Percentiles rank a stretch among this genome's conserved stretches.
These are phyloP conservation scores for Syncerus caffer DNA, from an alignment of 2,797 vertebrate genomes.

Conservation along the genomic window DNA sequence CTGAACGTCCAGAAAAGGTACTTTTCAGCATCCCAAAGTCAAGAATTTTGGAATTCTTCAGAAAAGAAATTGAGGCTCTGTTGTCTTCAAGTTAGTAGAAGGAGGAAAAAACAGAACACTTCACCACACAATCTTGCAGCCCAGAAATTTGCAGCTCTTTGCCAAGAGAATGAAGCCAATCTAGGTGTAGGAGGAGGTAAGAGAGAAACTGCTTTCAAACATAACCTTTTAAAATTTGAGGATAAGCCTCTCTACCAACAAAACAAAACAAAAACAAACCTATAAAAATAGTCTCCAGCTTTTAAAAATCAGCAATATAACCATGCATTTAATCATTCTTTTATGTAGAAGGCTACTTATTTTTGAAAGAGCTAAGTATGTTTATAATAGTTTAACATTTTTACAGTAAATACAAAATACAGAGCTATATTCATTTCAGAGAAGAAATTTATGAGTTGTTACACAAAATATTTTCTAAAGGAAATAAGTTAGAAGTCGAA, in stretches of 20 bases:
- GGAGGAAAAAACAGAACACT: not conserved
- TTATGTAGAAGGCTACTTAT: conserved; percentile 1
- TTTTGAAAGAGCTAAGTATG: conserved; percentile 33
- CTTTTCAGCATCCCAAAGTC: not conserved
- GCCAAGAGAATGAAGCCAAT: not conserved
- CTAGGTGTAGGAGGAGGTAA: not conserved
- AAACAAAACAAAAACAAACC: not conserved
- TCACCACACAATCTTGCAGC: not conserved
- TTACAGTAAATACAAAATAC: conserved; percentile 28
- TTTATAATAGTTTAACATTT: not conserved
- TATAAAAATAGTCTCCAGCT: conserved; percentile 4
- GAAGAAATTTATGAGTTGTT: conserved; percentile 31
- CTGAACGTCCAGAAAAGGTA: not conserved
- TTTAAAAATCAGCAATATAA: not conserved
- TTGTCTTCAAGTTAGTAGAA: not conserved
- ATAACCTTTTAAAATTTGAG: not conserved
- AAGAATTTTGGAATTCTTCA: not conserved
- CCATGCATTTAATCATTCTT: not conserved
- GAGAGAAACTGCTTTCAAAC: not conserved
- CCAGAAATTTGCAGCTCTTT: not conserved
- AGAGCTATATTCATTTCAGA: not conserved
- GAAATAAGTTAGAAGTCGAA: not conserved
- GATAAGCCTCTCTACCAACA: not conserved
- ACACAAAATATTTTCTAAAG: conserved; percentile 46
- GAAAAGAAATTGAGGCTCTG: not conserved